phyloP scores from a whole-genome alignment of 2,113 vertebrate species.

The Hemicordylus capensis region DNA sequence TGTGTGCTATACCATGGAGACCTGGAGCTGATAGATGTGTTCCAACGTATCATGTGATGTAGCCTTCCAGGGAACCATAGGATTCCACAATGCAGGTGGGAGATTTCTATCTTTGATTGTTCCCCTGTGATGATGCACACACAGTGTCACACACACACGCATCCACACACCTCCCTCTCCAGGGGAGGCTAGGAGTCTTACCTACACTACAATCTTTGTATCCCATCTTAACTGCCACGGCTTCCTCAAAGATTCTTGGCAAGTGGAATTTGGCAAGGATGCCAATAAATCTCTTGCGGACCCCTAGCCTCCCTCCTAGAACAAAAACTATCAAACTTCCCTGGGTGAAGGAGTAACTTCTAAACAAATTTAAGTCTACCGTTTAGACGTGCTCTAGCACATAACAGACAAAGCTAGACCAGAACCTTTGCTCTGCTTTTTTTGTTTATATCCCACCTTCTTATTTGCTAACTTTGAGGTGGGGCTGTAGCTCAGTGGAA shows the following conservation, averaged over 20 bases:
- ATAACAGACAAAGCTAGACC: no score
- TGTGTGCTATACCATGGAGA: background rate
- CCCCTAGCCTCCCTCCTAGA: background rate
- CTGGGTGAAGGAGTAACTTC: background rate
- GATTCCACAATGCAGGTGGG: background rate
- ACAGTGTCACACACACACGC: background rate
- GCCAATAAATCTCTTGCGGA: background rate
- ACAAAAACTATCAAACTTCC: background rate
- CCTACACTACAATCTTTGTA: background rate
- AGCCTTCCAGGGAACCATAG: background rate
- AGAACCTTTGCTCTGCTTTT: no score
- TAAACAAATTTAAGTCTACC: background rate
- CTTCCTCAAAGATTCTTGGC: no score
- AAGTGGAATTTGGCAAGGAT: background rate
- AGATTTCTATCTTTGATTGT: background rate
- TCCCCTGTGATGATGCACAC: background rate
- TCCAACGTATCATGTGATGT: background rate
- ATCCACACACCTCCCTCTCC: no score
- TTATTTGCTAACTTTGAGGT: no score
- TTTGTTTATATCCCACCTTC: no score
- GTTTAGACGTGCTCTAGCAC: no score
- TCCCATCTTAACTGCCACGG: background rate
- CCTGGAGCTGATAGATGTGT: background rate
- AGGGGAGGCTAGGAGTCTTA: no score
- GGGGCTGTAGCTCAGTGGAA: no score